phyloP scores from a whole-genome alignment of 2,888 invertebrate species.

The Corythucha ciliata region DNA sequence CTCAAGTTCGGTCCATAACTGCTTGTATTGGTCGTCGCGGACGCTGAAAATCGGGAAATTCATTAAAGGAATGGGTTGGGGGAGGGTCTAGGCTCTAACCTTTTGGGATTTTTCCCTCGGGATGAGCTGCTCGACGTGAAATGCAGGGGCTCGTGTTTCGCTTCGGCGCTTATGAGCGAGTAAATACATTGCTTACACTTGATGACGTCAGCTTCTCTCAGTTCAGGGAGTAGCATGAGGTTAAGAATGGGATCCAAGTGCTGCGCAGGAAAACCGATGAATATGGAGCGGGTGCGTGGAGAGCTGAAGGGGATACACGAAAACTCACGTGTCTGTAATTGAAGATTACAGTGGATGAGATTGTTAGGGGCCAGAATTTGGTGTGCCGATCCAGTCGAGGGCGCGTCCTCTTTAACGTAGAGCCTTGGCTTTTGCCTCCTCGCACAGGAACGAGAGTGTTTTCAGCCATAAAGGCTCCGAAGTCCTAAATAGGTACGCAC shows the following conservation, averaged over 20 bases:
- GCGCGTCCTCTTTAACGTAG: constrained; percentile 52
- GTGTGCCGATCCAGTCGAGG: constrained; percentile 66
- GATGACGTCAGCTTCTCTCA: constrained; percentile 76
- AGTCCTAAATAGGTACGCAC: constrained; percentile 48
- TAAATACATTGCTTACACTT: constrained; percentile 79
- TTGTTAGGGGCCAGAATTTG: constrained; percentile 80
- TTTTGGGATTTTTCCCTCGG: constrained; percentile 49
- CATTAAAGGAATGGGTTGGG: constrained; percentile 25
- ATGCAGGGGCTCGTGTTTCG: constrained; percentile 65
- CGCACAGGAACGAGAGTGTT: constrained; percentile 64
- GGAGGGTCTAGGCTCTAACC: constrained; percentile 33
- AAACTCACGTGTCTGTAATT: constrained; percentile 61
- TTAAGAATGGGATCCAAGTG: constrained; percentile 71
- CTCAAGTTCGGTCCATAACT: constrained; percentile 85
- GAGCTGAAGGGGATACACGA: neutral
- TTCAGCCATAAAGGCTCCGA: constrained; percentile 77
- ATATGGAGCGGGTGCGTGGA: neutral
- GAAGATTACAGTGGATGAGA: constrained; percentile 79
- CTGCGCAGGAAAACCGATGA: constrained; percentile 41
- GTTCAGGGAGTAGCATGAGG: constrained; percentile 68
- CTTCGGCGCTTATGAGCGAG: constrained; percentile 68
- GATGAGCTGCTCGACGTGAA: constrained; percentile 46
- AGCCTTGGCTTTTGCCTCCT: constrained; percentile 35
- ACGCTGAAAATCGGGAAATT: constrained; percentile 13
- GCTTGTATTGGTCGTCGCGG: constrained; percentile 79